phyloP scores from a whole-genome alignment of 1,140 invertebrate species.

The Drosophila gunungcola region DNA sequence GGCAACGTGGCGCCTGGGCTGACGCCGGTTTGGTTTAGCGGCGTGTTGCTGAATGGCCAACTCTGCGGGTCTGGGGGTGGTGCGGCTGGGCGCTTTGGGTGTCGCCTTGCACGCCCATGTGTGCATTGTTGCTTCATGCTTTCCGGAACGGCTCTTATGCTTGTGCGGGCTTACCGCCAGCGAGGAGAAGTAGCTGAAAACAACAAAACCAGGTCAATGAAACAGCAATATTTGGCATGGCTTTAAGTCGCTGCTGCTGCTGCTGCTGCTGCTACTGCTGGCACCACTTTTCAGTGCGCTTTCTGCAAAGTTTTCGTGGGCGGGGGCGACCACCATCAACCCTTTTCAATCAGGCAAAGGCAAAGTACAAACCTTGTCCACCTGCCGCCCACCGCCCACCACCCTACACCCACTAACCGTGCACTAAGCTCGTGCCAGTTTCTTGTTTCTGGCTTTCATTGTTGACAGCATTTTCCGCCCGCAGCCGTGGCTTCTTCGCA shows the following conservation, averaged over 20 bases:
- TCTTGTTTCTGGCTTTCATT: constrained; percentile 8
- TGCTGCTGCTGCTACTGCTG: constrained; percentile 41
- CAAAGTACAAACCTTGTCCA: constrained; percentile 23
- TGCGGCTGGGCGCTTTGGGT: constrained; percentile 27
- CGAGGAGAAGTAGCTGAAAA: constrained; percentile 31
- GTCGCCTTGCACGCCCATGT: constrained; percentile 65
- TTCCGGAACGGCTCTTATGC: constrained; percentile 23
- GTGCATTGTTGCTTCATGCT: constrained; percentile 73
- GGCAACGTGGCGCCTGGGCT: constrained; percentile 69
- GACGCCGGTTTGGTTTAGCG: constrained; percentile 60
- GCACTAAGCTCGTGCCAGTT: constrained; percentile 27
- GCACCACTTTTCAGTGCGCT: neutral
- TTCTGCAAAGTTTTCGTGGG: neutral
- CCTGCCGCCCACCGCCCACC: neutral
- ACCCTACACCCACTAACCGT: neutral
- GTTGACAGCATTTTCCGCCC: constrained; percentile 56
- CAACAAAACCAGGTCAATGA: constrained; percentile 77
- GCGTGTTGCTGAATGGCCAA: constrained; percentile 55
- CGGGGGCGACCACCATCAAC: constrained; percentile 1
- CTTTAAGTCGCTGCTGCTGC: constrained; percentile 62
- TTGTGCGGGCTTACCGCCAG: constrained; percentile 59
- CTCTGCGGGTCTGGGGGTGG: constrained; percentile 11
- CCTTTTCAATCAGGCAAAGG: constrained; percentile 21
- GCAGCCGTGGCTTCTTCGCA: constrained; percentile 23
- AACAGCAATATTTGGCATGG: constrained; percentile 79